phyloP scores from a whole-genome alignment of 2,797 vertebrate species.

The Rhinogobio ventralis region DNA sequence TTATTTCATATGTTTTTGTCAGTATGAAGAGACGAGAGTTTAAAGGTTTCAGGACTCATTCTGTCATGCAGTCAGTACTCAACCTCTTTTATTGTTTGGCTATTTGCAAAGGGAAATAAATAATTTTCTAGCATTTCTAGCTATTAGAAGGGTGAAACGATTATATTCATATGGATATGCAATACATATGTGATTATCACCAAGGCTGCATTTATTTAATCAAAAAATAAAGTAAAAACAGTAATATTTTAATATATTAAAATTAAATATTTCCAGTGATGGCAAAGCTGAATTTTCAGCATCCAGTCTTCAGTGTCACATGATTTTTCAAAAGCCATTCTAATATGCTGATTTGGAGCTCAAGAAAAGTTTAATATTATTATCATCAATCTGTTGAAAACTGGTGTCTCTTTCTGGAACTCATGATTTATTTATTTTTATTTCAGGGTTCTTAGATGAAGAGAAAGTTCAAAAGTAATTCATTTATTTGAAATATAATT shows the following conservation, averaged over 20 bases:
- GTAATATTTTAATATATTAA: background rate
- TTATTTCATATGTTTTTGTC: constrained; percentile 33
- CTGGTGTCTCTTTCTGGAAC: too few species aligned
- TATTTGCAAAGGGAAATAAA: background rate
- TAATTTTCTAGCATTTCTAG: background rate
- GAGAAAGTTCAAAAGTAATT: too few species aligned
- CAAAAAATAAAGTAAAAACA: background rate
- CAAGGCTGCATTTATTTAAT: background rate
- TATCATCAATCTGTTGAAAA: too few species aligned
- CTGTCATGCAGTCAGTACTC: constrained; percentile 24
- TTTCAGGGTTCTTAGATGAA: too few species aligned
- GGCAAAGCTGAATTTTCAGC: background rate
- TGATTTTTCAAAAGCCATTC: too few species aligned
- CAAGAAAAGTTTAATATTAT: too few species aligned
- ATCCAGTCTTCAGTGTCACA: background rate
- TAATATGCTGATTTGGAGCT: too few species aligned
- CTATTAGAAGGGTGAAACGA: background rate
- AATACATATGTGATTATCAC: background rate
- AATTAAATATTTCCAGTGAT: background rate
- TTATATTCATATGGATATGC: background rate
- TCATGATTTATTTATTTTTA: too few species aligned
- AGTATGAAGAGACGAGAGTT: constrained; percentile 5
- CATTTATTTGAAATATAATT: too few species aligned
- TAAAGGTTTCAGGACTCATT: constrained; percentile 38
- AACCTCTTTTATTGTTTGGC: constrained; percentile 13